Conservation (phyloP, 2,113 vertebrate genomes). For the Larimichthys crocea region DNA sequence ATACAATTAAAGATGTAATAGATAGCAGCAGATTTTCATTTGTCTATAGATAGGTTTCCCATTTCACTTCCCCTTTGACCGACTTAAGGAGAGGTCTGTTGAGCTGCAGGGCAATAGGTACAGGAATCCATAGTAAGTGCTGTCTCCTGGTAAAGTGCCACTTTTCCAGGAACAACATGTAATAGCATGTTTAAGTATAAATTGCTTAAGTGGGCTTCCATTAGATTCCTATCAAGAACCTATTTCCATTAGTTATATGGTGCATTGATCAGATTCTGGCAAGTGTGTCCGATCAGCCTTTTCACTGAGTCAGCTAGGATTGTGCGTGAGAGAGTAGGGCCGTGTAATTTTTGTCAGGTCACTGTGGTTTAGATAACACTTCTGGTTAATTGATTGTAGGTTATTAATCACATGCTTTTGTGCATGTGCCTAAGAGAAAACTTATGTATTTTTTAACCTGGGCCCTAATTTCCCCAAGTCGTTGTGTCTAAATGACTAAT, state of each 20-base stretch:
- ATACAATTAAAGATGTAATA: background rate
- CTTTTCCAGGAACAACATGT: conserved; percentile 68
- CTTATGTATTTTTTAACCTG: too few relatives aligned
- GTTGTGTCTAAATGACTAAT: too few relatives aligned
- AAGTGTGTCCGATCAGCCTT: conserved; percentile 53
- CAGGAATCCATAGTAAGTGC: conserved; percentile 43
- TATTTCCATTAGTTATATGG: conserved; percentile 73
- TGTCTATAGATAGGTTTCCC: background rate
- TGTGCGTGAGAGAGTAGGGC: background rate
- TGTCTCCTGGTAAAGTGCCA: conserved; percentile 44
- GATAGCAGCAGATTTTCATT: conserved; percentile 5
- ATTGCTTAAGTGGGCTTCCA: conserved; percentile 66
- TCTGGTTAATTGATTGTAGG: conserved; percentile 30
- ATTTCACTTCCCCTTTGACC: background rate
- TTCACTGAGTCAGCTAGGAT: conserved; percentile 47
- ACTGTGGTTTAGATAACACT: conserved; percentile 19
- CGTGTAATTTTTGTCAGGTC: conserved; percentile 7
- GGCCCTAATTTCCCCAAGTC: too few relatives aligned
- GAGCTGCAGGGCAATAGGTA: background rate
- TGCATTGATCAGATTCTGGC: conserved; percentile 70
- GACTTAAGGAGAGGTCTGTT: background rate
- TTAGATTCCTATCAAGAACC: conserved; percentile 74
- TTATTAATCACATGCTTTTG: conserved; percentile 18
- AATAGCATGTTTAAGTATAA: conserved; percentile 67
- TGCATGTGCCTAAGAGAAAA: too few relatives aligned